Conservation (phyloP, 2,113 vertebrate species). For the Silurus glanis region DNA sequence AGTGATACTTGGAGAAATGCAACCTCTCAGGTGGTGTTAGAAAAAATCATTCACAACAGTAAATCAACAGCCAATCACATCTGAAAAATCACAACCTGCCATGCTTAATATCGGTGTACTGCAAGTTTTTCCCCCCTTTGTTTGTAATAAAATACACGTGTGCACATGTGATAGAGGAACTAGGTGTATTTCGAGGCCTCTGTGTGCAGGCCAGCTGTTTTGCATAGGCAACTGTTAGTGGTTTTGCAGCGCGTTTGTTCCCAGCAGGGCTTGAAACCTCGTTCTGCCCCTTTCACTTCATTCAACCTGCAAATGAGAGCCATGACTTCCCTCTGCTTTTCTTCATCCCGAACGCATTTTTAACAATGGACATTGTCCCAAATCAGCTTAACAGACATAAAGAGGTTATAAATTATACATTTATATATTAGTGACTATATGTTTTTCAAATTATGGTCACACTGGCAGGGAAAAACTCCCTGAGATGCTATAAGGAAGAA, state of each 20-base stretch:
- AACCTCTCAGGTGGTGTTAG: not conserved
- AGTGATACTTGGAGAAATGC: not conserved
- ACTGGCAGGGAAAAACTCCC: too few species aligned
- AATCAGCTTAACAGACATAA: too few species aligned
- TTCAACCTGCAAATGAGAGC: not conserved
- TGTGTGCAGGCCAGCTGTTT: not conserved
- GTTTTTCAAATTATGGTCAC: too few species aligned
- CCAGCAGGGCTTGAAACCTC: not conserved
- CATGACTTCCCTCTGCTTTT: not conserved
- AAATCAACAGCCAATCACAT: not conserved
- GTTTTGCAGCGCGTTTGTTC: not conserved
- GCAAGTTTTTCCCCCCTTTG: not conserved
- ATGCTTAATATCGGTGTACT: not conserved
- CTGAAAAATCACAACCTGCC: not conserved
- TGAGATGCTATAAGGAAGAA: too few species aligned
- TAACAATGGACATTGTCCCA: too few species aligned
- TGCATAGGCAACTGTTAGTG: slow-evolving; percentile 15
- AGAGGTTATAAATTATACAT: too few species aligned
- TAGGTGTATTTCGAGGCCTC: not conserved
- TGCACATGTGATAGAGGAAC: not conserved
- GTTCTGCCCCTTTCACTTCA: not conserved
- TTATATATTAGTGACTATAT: too few species aligned
- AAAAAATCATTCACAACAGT: not conserved
- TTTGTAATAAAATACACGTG: not conserved
- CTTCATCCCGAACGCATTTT: not conserved